Conservation (phyloP, 2,888 invertebrate species). For the Therioaphis trifolii region DNA sequence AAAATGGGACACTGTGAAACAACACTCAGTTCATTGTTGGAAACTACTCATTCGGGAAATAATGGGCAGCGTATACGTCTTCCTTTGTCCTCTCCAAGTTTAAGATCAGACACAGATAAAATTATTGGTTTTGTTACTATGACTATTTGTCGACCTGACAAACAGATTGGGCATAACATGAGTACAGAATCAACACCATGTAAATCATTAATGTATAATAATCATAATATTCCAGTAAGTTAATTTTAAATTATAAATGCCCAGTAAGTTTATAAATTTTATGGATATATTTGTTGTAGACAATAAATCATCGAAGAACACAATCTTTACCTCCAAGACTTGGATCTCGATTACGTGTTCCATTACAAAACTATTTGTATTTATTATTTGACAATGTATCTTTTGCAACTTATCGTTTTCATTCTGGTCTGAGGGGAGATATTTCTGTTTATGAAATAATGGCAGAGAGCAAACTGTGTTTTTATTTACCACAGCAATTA, state of each 20-base stretch:
- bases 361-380: constrained; percentile 80
- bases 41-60: constrained; percentile 66
- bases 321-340: constrained; percentile 87
- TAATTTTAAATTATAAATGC: not conserved
- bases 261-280: constrained; percentile 5
- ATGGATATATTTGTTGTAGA: constrained; percentile 44
- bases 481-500: constrained; percentile 86
- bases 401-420: constrained; percentile 81
- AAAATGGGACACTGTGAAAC: constrained; percentile 73
- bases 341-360: constrained; percentile 83
- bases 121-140: constrained; percentile 87
- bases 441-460: constrained; percentile 93
- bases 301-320: constrained; percentile 76
- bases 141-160: constrained; percentile 86
- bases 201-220: constrained; percentile 67
- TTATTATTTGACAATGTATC: constrained; percentile 81
- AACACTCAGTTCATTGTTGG: constrained; percentile 65
- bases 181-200: constrained; percentile 80
- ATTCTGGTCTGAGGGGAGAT: constrained; percentile 90
- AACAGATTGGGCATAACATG: constrained; percentile 76
- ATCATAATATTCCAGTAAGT: constrained; percentile 60
- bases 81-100: constrained; percentile 69
- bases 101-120: constrained; percentile 73
- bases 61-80: constrained; percentile 72
- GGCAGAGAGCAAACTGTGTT: constrained; percentile 89